Evolutionary conservation across 2,888 invertebrate genomes (phyloP).

Genomic region (Drosophila ochracea): DNA sequence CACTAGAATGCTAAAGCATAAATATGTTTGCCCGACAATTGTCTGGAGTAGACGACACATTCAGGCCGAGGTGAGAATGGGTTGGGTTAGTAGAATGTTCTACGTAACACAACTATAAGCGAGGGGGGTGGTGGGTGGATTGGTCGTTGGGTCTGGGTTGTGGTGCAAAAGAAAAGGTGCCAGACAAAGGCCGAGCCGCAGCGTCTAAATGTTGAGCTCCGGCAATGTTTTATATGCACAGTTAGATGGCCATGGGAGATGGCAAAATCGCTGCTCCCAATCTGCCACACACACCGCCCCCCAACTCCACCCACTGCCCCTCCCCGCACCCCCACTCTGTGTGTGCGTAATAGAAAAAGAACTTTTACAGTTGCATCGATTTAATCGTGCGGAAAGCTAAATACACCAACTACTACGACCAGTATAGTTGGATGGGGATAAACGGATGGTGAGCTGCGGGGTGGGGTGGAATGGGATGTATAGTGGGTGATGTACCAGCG

Average conservation of each 20-base stretch:
- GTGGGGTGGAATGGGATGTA: neutral
- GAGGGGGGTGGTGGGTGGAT: neutral
- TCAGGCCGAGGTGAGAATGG: conserved; percentile 23
- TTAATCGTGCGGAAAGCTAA: conserved; percentile 83
- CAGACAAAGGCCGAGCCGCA: conserved; percentile 49
- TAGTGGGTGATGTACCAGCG: conserved; percentile 43
- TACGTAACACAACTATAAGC: conserved; percentile 47
- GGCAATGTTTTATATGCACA: conserved; percentile 71
- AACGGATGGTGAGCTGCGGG: neutral
- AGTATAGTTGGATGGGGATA: conserved; percentile 8
- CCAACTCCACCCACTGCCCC: neutral
- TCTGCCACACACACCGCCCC: neutral
- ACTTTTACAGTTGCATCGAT: conserved; percentile 82
- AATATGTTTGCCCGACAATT: conserved; percentile 70
- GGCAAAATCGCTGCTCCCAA: conserved; percentile 7
- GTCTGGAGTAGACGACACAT: conserved; percentile 62
- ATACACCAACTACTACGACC: conserved; percentile 50
- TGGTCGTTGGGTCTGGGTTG: neutral
- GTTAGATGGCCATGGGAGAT: conserved; percentile 54
- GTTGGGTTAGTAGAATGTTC: conserved; percentile 23
- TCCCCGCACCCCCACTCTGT: conserved; percentile 1
- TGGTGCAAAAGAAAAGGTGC: conserved; percentile 43
- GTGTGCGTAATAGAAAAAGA: conserved; percentile 79
- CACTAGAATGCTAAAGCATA: conserved; percentile 60
- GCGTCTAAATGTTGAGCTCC: conserved; percentile 69